Percentiles rank a stretch among this genome's conserved stretches.
These are phyloP conservation scores for Cheilosia pagana DNA, from an alignment of 2,888 invertebrate species.

Conservation along the genomic window DNA sequence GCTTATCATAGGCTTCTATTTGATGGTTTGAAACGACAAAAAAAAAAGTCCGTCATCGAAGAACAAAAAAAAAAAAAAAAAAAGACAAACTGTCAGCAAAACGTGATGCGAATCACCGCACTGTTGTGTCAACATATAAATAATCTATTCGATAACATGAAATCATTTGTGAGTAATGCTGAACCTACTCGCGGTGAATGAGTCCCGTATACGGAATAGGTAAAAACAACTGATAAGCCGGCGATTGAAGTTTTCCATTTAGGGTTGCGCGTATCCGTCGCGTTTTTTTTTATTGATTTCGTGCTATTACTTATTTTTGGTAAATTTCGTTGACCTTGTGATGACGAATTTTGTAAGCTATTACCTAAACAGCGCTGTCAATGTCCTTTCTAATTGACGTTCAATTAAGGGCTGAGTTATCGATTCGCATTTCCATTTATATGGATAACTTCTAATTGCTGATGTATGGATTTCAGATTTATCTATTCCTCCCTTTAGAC, in stretches of 20 bases:
- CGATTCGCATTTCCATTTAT: not conserved
- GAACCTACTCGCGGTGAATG: not conserved
- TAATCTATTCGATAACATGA: constrained; percentile 36
- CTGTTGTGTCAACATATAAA: constrained; percentile 5
- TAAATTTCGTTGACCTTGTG: constrained; percentile 3
- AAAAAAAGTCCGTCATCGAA: not conserved
- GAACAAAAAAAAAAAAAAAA: constrained; percentile 9
- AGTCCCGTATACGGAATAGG: no score
- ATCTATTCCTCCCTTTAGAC: constrained; percentile 18
- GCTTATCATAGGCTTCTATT: constrained; percentile 34
- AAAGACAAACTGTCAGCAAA: constrained; percentile 12
- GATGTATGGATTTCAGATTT: constrained; percentile 1
- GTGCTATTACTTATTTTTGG: not conserved
- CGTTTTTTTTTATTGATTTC: no score
- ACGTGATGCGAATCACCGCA: constrained; percentile 34
- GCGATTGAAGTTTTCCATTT: no score
- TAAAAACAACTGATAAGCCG: no score
- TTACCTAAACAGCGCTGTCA: no score
- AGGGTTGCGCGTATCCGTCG: no score
- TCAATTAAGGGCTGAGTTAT: not conserved
- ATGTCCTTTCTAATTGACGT: constrained; percentile 11
- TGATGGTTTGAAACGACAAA: constrained; percentile 7
- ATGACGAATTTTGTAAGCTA: no score
- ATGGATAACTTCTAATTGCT: not conserved
- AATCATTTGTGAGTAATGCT: constrained; percentile 19